Evolutionary conservation across 30 jellyfish, hydroid and myxozoan genomes (phyloP), one percentile per base, ranked within the genome.

Genomic region (Aurelia aurita complex sp. Pacific): DNA sequence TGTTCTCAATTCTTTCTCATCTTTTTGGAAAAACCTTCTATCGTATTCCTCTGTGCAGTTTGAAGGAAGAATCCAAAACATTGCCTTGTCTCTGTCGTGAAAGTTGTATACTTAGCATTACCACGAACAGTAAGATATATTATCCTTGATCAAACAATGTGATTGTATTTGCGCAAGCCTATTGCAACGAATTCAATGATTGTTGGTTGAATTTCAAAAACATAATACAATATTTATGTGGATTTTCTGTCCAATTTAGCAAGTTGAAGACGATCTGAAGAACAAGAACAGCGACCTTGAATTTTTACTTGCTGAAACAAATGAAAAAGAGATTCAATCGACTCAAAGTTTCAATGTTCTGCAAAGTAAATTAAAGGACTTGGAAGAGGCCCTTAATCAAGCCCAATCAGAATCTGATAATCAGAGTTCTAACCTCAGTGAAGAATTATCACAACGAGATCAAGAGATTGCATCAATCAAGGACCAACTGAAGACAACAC

Each of bases 231-330:
- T n/a, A n/a, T 63, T 29, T 63, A n/a, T 63, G 33, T 29, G 15
- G 19, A 50, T 29, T 67, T 67, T 13, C 46, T 29, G 15, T 42
- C 34, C n/a, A 38, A 42, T 67, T 16, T 79, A 84, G 93, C 87
- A 73, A 42, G 55, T 73, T 15, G 93, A 84, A 64, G 93, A 84
- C 19, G 93, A 84, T 4, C 74, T 64, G 53, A 50, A 61, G 36
- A 84, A 74, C 77, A 84, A 74, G 69, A 54, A 74, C 66, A 74
- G 93, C 50, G 93, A 84, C 69, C 74, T 84, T 17, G 93, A 84
- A 65, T 84, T 84, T 50, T 61, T 71, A 33, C 82, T 84, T 17
- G 84, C 84, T 8, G 93, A 84, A 34, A 73, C 93, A 35, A 84
- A 64, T 54, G 93, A 84, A 40, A 68, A 69, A 65, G 93, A 84